Evolutionary conservation across 2,797 vertebrate genomes (phyloP).

Genomic region (Neosalanx taihuensis): DNA sequence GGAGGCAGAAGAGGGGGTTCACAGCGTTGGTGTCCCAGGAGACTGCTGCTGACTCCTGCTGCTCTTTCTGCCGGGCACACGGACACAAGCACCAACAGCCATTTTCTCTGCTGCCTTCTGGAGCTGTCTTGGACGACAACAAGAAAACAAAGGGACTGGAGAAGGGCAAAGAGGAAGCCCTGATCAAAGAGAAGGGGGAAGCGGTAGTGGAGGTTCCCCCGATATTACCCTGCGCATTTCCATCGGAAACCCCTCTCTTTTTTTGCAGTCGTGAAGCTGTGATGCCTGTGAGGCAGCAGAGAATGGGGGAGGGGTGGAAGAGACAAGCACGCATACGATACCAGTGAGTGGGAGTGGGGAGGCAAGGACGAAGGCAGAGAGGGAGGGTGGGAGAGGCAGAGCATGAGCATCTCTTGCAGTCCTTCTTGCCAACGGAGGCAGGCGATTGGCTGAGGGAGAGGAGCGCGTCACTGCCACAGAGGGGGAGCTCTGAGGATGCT

Average conservation of each 20-base stretch:
- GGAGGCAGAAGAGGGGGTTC: slow-evolving; percentile 30
- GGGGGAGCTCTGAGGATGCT: slow-evolving; percentile 70
- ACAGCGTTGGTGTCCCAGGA: slow-evolving; percentile 35
- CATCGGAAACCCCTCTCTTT: slow-evolving; percentile 59
- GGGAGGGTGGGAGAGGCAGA: slow-evolving; percentile 48
- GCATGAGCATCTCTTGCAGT: slow-evolving; percentile 63
- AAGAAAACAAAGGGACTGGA: slow-evolving; percentile 22
- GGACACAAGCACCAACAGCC: slow-evolving; percentile 55
- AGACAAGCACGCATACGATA: slow-evolving; percentile 36
- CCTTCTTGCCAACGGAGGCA: slow-evolving; percentile 49
- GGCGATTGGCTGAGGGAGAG: slow-evolving; percentile 65
- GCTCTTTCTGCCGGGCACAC: slow-evolving; percentile 48
- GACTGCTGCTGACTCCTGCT: slow-evolving; percentile 31
- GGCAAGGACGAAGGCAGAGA: slow-evolving; percentile 23
- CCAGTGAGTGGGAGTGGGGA: slow-evolving; percentile 40
- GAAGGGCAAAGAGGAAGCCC: slow-evolving; percentile 5
- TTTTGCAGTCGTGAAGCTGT: slow-evolving; percentile 49
- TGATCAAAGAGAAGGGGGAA: slow-evolving; percentile 11
- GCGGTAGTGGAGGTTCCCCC: slow-evolving; percentile 26
- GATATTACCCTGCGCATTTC: slow-evolving; percentile 32
- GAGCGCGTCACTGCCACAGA: slow-evolving; percentile 58
- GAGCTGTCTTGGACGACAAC: slow-evolving; percentile 33
- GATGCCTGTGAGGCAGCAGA: slow-evolving; percentile 58
- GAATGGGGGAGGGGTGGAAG: slow-evolving; percentile 67
- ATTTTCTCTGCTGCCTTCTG: slow-evolving; percentile 62